Conservation (phyloP, 2,797 vertebrate genomes). For the Paguma larvata region DNA sequence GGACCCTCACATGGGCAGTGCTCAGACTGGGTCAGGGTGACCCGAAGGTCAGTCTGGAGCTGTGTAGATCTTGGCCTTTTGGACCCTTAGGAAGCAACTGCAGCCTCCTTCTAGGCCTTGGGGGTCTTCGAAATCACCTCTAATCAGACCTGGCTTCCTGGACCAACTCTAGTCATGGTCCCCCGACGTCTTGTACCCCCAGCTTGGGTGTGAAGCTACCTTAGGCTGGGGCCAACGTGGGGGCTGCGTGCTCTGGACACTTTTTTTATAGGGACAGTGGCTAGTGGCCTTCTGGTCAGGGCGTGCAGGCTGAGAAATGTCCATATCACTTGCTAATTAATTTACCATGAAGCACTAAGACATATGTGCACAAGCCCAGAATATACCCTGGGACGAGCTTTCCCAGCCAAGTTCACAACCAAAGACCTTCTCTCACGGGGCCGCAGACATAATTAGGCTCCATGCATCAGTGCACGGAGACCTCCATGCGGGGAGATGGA, state of each 20-base stretch:
- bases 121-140: background rate
- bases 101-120: background rate
- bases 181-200: background rate
- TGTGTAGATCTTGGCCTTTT: background rate
- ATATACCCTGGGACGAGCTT: background rate
- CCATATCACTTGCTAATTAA: background rate
- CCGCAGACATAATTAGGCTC: background rate
- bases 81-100: background rate
- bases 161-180: background rate
- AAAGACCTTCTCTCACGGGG: background rate
- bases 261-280: background rate
- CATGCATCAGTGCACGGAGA: background rate
- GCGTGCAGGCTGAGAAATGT: background rate
- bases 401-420: background rate
- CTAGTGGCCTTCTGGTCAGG: background rate
- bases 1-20: rapidly evolving
- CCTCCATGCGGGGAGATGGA: rapidly evolving
- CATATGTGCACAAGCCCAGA: background rate
- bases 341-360: background rate
- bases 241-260: background rate
- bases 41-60: background rate
- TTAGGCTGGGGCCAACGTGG: background rate
- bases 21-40: background rate
- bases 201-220: background rate
- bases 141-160: background rate